Evolutionary conservation across 2,888 invertebrate genomes (phyloP), one percentile per base, ranked within the genome.

Genomic region (Penaeus monodon): DNA sequence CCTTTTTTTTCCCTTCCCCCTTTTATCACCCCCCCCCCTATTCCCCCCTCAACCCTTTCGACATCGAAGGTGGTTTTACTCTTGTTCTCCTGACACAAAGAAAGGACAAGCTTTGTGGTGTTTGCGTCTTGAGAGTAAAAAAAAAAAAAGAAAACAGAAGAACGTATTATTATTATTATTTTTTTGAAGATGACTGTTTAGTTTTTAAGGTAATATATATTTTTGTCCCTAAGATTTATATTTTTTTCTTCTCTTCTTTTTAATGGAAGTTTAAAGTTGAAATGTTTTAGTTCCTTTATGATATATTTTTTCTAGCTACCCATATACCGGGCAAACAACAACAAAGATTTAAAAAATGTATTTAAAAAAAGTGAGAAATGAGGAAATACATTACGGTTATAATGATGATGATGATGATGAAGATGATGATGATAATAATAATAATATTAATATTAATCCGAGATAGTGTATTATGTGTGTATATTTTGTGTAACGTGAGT

Each of bases 261-360:
- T 83, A 79, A 87, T 87, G 86, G 76, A 82, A 87, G 82, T 83
- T 82, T 87, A 87, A 82, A 87, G 86, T 87, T 87, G 86, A 87
- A 57, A 83, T 80, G 86, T 87, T 87, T 87, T 87, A 87, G 86
- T 87, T 87, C 86, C 86, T 87, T 87, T 86, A 86, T 87, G 79
- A 87, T 87, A 87, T 87, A 87, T 87, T 87, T 87, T 87, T 87
- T 87, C 86, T 83, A 87, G 83, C 86, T 87, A 79, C 79, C 86
- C 78, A 78, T 66, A 73, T 57, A 57, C 57, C 57, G 57, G 57
- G 57, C 57, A 57, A 57, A 57, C 57, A 57, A 20, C 57, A 57
- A 57, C 57, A 57, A 57, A 57, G 57, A 57, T 57, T 57, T 57
- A 57, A 57, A 17, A 57, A 57, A 57, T 57, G 57, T 57, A 57